Percentiles rank a stretch among this genome's conserved stretches.
phyloP scores from a whole-genome alignment of 2,888 invertebrate genomes.

The Tipula confusa region DNA sequence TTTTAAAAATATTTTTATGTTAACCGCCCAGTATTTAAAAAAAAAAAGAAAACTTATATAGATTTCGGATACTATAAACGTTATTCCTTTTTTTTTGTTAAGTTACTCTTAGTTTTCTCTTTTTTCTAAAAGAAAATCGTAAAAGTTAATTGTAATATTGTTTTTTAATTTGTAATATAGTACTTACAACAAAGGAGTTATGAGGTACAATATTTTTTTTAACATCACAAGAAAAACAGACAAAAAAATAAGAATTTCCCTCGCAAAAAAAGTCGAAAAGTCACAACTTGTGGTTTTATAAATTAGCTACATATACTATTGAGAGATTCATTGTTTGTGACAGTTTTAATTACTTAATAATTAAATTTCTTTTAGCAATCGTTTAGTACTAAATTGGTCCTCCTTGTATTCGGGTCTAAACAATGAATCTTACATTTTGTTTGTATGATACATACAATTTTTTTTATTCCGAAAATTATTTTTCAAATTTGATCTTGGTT shows the following conservation, averaged over 20 bases:
- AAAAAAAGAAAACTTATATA: not conserved
- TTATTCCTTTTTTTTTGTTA: not conserved
- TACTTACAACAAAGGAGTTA: constrained; percentile 51
- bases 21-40: not conserved
- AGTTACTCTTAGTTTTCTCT: not conserved
- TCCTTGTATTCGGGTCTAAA: not conserved
- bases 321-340: not conserved
- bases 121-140: not conserved
- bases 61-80: not conserved
- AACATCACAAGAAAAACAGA: constrained; percentile 20
- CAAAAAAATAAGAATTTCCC: not conserved
- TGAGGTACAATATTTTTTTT: constrained; percentile 43
- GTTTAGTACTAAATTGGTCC: not conserved
- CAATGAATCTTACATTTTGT: not conserved
- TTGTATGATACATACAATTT: not conserved
- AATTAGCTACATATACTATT: no score
- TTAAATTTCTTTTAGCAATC: not conserved
- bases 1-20: constrained; percentile 16
- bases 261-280: constrained; percentile 3
- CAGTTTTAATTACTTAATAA: not conserved
- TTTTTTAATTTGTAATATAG: constrained; percentile 40
- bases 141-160: not conserved
- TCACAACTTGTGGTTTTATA: not conserved
- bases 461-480: not conserved
- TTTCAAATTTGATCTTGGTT: not conserved